A percentile compares a stretch with the other conserved stretches of the same genome.
These are phyloP conservation scores for Antidorcas marsupialis DNA, from an alignment of 2,113 vertebrate genomes.

Conservation along the genomic window DNA sequence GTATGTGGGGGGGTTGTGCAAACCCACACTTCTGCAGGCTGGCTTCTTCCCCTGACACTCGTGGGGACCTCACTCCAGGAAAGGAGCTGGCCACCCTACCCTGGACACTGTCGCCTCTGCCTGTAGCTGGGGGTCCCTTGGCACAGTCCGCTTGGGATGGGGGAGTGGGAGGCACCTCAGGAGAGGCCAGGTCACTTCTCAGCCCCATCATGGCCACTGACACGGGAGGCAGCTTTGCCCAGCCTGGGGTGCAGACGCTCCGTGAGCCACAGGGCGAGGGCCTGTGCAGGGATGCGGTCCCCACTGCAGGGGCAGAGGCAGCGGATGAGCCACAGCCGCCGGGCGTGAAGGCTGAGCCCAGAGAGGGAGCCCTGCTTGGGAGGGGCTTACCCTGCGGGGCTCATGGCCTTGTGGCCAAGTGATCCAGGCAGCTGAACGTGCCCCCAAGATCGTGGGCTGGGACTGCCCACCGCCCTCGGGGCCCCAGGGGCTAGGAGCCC, in stretches of 20 bases:
- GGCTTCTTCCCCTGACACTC: neutral
- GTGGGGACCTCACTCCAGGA: no score
- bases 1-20: accelerated
- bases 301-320: neutral
- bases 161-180: neutral
- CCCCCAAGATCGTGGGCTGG: neutral
- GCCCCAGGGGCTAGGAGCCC: neutral
- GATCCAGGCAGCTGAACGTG: no score
- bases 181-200: neutral
- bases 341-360: accelerated
- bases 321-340: accelerated
- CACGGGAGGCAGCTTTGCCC: neutral
- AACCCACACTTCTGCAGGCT: neutral
- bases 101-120: neutral
- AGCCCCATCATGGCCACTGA: neutral
- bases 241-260: neutral
- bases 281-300: neutral
- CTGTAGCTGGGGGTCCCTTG: neutral
- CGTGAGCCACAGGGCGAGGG: neutral
- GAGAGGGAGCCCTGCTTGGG: neutral
- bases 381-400: neutral
- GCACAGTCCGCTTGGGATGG: neutral
- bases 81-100: neutral
- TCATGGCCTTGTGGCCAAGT: neutral
- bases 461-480: accelerated